Evolutionary conservation across 2,113 vertebrate species (phyloP).

Genomic region (Spheniscus mendiculus): DNA sequence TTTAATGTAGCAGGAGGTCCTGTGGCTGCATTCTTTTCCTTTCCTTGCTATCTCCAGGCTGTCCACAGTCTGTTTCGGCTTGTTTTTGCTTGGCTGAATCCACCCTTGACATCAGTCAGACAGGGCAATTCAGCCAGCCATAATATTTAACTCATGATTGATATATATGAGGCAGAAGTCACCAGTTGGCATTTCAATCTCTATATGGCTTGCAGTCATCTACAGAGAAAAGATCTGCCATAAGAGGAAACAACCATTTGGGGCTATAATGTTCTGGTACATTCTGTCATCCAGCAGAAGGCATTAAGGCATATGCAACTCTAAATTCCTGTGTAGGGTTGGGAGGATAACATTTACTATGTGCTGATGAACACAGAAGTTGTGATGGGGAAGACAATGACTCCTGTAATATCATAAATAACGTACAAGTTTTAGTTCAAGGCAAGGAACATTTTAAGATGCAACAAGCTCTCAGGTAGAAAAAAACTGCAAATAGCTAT

Average conservation of each 20-base stretch:
- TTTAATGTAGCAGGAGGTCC: neutral
- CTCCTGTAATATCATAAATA: neutral
- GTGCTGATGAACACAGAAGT: neutral
- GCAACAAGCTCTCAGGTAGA: neutral
- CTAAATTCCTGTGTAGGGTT: neutral
- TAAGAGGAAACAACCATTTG: neutral
- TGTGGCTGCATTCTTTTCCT: neutral
- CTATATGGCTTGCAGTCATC: neutral
- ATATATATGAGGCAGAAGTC: neutral
- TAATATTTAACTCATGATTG: constrained; percentile 28
- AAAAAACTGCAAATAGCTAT: neutral
- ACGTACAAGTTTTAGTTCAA: neutral
- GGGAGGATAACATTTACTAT: neutral
- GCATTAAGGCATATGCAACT: neutral
- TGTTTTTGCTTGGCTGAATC: neutral
- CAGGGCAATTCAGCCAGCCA: neutral
- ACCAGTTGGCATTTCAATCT: neutral
- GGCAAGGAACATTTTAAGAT: neutral
- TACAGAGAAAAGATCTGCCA: neutral
- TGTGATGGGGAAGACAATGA: neutral
- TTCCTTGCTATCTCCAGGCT: neutral
- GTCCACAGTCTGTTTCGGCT: neutral
- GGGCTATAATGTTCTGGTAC: neutral
- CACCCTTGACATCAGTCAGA: neutral
- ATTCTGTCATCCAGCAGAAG: neutral